These are phyloP conservation scores for Nebria ingens DNA, from an alignment of 1,140 invertebrate genomes.

Conservation along the genomic window DNA sequence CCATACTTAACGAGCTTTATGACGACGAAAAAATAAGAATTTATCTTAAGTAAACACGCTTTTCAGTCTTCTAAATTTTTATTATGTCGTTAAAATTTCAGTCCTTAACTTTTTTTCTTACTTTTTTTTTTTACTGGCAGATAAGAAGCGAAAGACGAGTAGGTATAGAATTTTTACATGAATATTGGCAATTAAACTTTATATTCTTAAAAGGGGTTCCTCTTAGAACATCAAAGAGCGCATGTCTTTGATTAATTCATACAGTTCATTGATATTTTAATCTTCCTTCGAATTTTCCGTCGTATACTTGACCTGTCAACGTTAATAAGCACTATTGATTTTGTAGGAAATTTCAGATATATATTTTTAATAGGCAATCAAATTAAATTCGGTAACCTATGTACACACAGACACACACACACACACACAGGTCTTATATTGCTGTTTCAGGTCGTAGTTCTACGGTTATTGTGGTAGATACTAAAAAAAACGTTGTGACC, in stretches of 20 bases:
- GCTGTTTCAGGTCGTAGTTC: too few relatives aligned
- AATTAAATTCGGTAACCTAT: too few relatives aligned
- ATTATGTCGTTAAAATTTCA: constrained; percentile 5
- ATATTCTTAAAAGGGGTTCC: background rate
- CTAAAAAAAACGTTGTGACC: too few relatives aligned
- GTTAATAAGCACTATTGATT: background rate
- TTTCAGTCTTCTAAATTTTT: too few relatives aligned
- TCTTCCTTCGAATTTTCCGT: background rate
- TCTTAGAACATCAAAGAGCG: background rate
- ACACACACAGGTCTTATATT: too few relatives aligned
- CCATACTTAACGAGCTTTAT: too few relatives aligned
- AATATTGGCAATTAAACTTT: constrained; percentile 7
- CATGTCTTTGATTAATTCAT: background rate
- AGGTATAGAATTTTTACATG: background rate
- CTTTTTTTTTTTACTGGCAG: too few relatives aligned
- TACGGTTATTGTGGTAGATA: too few relatives aligned
- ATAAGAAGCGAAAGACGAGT: background rate
- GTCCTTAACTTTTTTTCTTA: background rate
- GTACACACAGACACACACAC: too few relatives aligned
- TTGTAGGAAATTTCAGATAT: too few relatives aligned
- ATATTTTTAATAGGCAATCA: too few relatives aligned
- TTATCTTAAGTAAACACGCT: too few relatives aligned
- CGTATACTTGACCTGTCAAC: background rate
- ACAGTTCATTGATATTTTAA: background rate
- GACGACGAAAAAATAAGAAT: constrained; percentile 4